These are phyloP conservation scores for Sphaerophoria taeniata DNA, from an alignment of 2,888 invertebrate species.

Conservation along the genomic window DNA sequence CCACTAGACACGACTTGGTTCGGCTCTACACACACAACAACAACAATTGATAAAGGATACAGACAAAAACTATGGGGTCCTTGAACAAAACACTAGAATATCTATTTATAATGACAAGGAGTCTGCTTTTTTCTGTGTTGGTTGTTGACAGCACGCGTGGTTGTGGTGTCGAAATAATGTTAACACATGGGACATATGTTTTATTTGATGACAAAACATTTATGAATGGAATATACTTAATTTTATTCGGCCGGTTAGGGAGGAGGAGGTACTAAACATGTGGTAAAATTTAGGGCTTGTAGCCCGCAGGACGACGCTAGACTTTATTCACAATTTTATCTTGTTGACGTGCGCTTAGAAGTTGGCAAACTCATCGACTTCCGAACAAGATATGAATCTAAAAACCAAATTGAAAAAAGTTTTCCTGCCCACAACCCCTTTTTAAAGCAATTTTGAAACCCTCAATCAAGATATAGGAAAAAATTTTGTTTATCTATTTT, in stretches of 20 bases:
- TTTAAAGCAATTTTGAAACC: not conserved
- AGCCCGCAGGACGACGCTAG: no score
- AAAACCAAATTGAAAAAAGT: conserved; percentile 12
- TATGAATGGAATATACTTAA: not conserved
- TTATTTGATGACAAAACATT: conserved; percentile 38
- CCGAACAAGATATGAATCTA: conserved; percentile 1
- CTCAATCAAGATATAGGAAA: conserved; percentile 18
- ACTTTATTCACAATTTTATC: not conserved
- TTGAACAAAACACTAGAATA: conserved; percentile 6
- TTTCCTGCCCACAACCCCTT: not conserved
- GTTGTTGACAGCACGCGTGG: conserved; percentile 39
- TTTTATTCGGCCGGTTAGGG: not conserved
- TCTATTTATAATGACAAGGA: not conserved
- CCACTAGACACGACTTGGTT: conserved; percentile 10
- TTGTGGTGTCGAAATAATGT: conserved; percentile 41
- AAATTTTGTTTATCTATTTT: conserved; percentile 9
- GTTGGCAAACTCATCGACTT: not conserved
- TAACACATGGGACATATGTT: conserved; percentile 47
- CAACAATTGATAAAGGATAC: not conserved
- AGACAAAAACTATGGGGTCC: not conserved
- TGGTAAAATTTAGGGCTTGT: no score
- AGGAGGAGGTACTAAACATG: no score
- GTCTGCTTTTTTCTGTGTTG: not conserved
- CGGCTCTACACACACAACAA: not conserved
- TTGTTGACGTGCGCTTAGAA: not conserved